phyloP scores from a whole-genome alignment of 1,140 invertebrate genomes.

The Drosophila eugracilis region DNA sequence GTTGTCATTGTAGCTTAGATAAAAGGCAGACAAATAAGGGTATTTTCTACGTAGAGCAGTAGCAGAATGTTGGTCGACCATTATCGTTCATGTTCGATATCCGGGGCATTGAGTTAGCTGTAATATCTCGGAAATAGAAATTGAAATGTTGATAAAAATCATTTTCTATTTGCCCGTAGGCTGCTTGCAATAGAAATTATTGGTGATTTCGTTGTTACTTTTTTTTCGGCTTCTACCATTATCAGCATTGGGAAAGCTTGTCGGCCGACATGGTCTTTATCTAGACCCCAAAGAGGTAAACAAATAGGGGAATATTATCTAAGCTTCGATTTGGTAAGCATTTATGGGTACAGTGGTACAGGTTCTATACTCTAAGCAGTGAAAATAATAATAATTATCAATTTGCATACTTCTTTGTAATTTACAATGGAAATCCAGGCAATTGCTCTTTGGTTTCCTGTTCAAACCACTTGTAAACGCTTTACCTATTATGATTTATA shows the following conservation, averaged over 20 bases:
- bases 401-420: background rate
- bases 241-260: slow-evolving; percentile 58
- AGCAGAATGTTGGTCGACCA: slow-evolving; percentile 19
- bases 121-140: slow-evolving; percentile 28
- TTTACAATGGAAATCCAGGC: background rate
- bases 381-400: too few relatives aligned
- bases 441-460: slow-evolving; percentile 1
- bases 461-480: background rate
- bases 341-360: slow-evolving; percentile 52
- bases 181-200: slow-evolving; percentile 48
- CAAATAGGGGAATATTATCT: slow-evolving; percentile 74
- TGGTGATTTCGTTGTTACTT: slow-evolving; percentile 43
- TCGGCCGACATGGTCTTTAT: slow-evolving; percentile 62
- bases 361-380: too few relatives aligned
- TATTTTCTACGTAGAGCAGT: background rate
- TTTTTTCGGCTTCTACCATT: slow-evolving; percentile 41
- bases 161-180: slow-evolving; percentile 30
- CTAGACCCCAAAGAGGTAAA: slow-evolving; percentile 75
- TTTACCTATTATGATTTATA: slow-evolving; percentile 13
- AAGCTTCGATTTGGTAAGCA: slow-evolving; percentile 70
- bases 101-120: slow-evolving; percentile 32
- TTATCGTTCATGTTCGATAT: slow-evolving; percentile 20
- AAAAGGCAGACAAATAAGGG: slow-evolving; percentile 1
- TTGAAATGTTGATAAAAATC: slow-evolving; percentile 46
- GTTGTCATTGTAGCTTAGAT: slow-evolving; percentile 26